A percentile compares a stretch with the other conserved stretches of the same genome.
These are phyloP conservation scores for Tupiocoris notatus DNA, from an alignment of 2,888 invertebrate genomes.

Conservation along the genomic window DNA sequence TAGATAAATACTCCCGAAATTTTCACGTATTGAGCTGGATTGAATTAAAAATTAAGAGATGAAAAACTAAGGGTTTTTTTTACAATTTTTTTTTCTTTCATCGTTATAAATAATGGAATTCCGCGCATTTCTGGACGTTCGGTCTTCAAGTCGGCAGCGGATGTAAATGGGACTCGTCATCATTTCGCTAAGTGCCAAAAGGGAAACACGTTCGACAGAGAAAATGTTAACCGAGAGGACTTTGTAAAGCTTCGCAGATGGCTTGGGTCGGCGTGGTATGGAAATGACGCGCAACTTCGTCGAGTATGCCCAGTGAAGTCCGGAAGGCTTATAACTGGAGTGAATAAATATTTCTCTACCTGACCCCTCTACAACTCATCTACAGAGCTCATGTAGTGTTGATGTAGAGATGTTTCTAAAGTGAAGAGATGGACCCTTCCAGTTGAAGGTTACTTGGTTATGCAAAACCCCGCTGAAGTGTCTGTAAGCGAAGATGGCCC, in stretches of 20 bases:
- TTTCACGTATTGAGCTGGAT: too few relatives aligned
- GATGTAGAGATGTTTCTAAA: not conserved
- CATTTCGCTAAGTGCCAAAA: not conserved
- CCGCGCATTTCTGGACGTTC: too few relatives aligned
- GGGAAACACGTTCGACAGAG: not conserved
- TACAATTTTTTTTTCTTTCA: too few relatives aligned
- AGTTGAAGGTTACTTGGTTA: conserved; percentile 23
- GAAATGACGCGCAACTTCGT: conserved; percentile 35
- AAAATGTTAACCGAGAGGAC: not conserved
- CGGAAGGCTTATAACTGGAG: conserved; percentile 36
- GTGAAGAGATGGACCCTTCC: conserved; percentile 10
- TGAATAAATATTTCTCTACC: conserved; percentile 29
- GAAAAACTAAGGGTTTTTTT: too few relatives aligned
- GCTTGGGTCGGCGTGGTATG: conserved; percentile 20
- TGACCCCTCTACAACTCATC: not conserved
- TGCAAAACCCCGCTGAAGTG: conserved; percentile 41
- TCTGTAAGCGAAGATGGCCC: conserved; percentile 44
- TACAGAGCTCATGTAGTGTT: too few relatives aligned
- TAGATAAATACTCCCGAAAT: too few relatives aligned
- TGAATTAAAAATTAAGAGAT: too few relatives aligned
- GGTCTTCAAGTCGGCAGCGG: too few relatives aligned
- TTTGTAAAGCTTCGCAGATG: not conserved
- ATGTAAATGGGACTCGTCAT: not conserved
- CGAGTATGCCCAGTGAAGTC: conserved; percentile 37
- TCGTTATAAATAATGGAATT: too few relatives aligned